Base-by-base conservation (phyloP, 2,888 invertebrate species). In the Metellina segmentata region DNA sequence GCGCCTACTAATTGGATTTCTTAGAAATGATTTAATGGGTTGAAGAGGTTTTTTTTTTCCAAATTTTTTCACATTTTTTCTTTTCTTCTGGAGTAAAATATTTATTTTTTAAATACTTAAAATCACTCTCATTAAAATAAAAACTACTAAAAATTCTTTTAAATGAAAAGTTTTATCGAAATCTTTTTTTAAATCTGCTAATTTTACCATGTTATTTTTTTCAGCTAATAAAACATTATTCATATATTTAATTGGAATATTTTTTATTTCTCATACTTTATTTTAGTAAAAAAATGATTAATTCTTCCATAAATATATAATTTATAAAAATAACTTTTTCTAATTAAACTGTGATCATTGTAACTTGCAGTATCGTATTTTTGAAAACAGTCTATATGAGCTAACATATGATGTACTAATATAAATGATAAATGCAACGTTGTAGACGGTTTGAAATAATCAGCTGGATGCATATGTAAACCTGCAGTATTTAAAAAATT, bases 381-480 rank as follows among this genome's bases (percentile, higher is more conserved):
- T 85, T 85, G 77, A 75, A 75, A 85, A 34, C 75, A 53, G 1
- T 85, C 85, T 1, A 85, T 75, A 77, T 85, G 85, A 16, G 85
- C 85, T 69, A 85, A 19, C 77, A 85, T 77, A 53, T 85, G 85
- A 69, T 85, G 53, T 8, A 85, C 75, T 6, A 49, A 5, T 20
- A 85, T 85, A 69, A 85, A 85, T 48, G 75, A 69, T 61, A 85
- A 85, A 61, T 85, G 77, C 85, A 75, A 85, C 9, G 75, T 85
- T 8, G 77, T 34, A 72, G 53, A 61, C 34, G 34, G 61, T 85
- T 75, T 77, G 49, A 75, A 85, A 75, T 75, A 69, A 11, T 85
- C 85, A 48, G 85, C 20, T 0, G 85, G 75, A 85, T 75, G 61
- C n/a, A 85, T 61, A n/a, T 75, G 8, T 19, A 85, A 61, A 7